Percentiles rank a stretch among this genome's conserved stretches.
Evolutionary conservation across 2,888 invertebrate species (phyloP).

Genomic region (Drosophila yooni): DNA sequence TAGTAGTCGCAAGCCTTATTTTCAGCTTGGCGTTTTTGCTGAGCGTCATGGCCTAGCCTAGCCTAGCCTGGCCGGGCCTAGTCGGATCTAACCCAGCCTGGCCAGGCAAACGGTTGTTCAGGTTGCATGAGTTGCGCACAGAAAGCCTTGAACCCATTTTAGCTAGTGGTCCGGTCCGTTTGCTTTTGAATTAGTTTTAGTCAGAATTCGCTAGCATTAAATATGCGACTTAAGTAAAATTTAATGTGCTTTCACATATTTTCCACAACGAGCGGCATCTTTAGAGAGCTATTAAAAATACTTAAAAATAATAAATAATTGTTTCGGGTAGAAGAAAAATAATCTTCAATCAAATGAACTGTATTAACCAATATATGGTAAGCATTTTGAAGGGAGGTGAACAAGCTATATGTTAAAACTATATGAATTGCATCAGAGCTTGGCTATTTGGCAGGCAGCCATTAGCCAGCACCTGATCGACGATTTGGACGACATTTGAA

Average conservation of each 20-base stretch:
- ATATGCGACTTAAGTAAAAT: neutral
- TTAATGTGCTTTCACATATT: slow-evolving; percentile 3
- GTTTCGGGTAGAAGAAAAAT: neutral
- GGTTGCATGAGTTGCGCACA: slow-evolving; percentile 36
- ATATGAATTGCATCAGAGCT: slow-evolving; percentile 43
- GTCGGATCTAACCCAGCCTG: slow-evolving; percentile 5
- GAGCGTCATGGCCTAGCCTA: slow-evolving; percentile 23
- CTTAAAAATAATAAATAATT: neutral
- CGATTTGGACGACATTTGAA: slow-evolving; percentile 63
- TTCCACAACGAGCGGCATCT: neutral
- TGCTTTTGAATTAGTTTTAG: slow-evolving; percentile 16
- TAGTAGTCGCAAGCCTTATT: slow-evolving; percentile 70
- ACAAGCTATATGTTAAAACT: neutral
- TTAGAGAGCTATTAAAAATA: neutral
- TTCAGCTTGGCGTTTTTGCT: slow-evolving; percentile 37
- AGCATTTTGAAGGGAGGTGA: neutral
- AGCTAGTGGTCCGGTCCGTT: slow-evolving; percentile 18
- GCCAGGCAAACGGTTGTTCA: slow-evolving; percentile 37
- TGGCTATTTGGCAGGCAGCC: slow-evolving; percentile 48
- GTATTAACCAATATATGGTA: neutral
- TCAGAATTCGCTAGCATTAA: neutral
- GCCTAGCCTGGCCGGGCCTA: slow-evolving; percentile 16
- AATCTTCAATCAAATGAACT: neutral
- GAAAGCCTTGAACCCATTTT: slow-evolving; percentile 66
- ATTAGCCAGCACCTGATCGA: slow-evolving; percentile 57